A percentile compares a stretch with the other conserved stretches of the same genome.
Evolutionary conservation across 1,140 invertebrate species (phyloP).

Genomic region (Cotesia vestalis): DNA sequence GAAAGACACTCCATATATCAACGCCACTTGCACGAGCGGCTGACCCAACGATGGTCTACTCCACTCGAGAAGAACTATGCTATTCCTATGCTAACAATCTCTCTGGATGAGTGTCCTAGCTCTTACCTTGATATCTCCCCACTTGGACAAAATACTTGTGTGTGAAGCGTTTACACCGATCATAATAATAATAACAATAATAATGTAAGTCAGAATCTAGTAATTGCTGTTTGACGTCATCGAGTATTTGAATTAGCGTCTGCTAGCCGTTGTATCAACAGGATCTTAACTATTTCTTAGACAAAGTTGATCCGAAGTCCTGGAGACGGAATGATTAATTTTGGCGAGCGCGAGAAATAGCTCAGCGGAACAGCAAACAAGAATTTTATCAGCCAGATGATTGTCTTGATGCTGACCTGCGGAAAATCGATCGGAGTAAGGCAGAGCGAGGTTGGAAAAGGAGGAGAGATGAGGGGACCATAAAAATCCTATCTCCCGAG

Average conservation of each 20-base stretch:
- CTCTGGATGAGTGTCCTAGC: constrained; percentile 53
- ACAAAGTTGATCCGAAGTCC: too few species aligned
- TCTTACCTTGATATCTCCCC: constrained; percentile 39
- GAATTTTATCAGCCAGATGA: constrained; percentile 11
- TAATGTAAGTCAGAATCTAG: too few species aligned
- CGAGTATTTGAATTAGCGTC: too few species aligned
- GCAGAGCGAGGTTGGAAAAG: neutral
- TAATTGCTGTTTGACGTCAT: too few species aligned
- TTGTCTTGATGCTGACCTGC: neutral
- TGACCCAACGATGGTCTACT: constrained; percentile 62
- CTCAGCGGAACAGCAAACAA: neutral
- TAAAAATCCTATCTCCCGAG: constrained; percentile 48
- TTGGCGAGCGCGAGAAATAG: neutral
- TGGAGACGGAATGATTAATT: neutral
- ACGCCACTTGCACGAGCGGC: constrained; percentile 58
- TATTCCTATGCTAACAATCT: constrained; percentile 63
- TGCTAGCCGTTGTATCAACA: too few species aligned
- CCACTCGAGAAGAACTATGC: constrained; percentile 53
- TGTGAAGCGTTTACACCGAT: neutral
- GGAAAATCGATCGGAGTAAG: neutral
- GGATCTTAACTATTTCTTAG: too few species aligned
- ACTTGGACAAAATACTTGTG: constrained; percentile 24
- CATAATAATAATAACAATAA: too few species aligned
- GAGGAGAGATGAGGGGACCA: constrained; percentile 32
- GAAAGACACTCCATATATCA: constrained; percentile 32